Evolutionary conservation across 2,113 vertebrate species (phyloP), one percentile per base, ranked within the genome.

Genomic region (Hemiprocne comata): DNA sequence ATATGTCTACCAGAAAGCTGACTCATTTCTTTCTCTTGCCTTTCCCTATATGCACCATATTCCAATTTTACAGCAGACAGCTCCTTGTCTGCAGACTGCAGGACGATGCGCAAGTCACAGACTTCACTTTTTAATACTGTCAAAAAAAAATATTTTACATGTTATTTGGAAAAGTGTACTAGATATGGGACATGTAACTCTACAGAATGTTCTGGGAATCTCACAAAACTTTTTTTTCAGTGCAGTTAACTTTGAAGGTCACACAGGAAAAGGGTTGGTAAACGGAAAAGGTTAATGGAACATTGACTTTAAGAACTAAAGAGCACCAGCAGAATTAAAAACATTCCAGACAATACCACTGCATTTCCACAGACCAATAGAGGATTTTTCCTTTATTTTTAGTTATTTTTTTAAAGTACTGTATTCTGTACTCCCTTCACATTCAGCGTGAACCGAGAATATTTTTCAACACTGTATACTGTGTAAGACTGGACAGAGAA

Each of bases 31-130:
- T 87, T 97, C 93, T 99, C 98, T 67, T 99, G 98, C 80, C 98
- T 98, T 28, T 95, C 97, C 94, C 73, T 97, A 83, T 98, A 98
- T 21, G 90, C 65, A 29, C 36, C 81, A 21, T 98, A 98, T 71
- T 98, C 96, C 51, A 42, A 0, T 93, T 98, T 99, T 16, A 98
- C 96, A 10, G 91, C 71, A 38, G 98, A 98, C 57, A 99, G 98
- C 92, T 99, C 99, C 79, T 98, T 99, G 96, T 99, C 99, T 23
- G 99, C 99, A 29, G 99, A 99, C 94, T 98, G 98, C 92, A 99
- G 98, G 54, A 99, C 98, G 40, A 99, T 97, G 44, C 98, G 98
- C n/a, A 99, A 97, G 93, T 99, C 99, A 34, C n/a, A 95, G 28
- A 99, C 98, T 96, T 99, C 99, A 79, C 98, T 98, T 82, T 96